Base-by-base conservation (phyloP, 2,113 vertebrate species). In the human region DNA sequence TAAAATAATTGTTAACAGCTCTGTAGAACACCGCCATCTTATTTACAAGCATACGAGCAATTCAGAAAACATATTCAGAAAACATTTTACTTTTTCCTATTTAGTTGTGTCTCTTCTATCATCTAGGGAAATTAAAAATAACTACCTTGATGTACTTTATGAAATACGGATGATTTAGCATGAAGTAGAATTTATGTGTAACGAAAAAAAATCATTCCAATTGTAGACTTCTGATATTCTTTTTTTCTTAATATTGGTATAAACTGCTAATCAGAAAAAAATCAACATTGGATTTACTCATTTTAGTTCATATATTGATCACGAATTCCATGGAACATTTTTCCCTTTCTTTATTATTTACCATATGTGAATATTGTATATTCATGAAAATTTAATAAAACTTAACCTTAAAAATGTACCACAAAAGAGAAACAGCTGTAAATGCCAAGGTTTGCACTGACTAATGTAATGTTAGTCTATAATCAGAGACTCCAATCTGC, bases 341-440 rank as follows among this genome's bases (percentile, higher is more conserved):
- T 81, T 22, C 48, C n/a, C 45, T 82, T 90, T 78, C 89, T 86
- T 94, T 87, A 85, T 45, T 20, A 9, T 93, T 96, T 30, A 95
- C 55, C 43, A 48, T 59, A 76, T 22, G 88, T 90, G 87, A 80
- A 75, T 96, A 97, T 94, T 97, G 40, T 76, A 23, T 73, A 83
- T 86, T 94, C 59, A 96, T 84, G 94, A 97, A 98, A 96, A 76
- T 80, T 95, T 2, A n/a, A 97, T 98, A 84, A 70, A 57, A 89
- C 68, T 94, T 95, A 96, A 97, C n/a, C 93, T 96, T 97, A n/a
- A 97, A 98, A 97, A 92, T 61, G 48, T 96, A 95, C 93, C 80
- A 92, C 83, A 84, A 91, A 97, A 97, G 95, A 97, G 52, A 96
- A 98, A 89, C 75, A 95, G 80, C 13, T 96, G 38, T 66, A 97